Evolutionary conservation across 2,888 invertebrate genomes (phyloP).

Genomic region (Phytoseiulus persimilis): DNA sequence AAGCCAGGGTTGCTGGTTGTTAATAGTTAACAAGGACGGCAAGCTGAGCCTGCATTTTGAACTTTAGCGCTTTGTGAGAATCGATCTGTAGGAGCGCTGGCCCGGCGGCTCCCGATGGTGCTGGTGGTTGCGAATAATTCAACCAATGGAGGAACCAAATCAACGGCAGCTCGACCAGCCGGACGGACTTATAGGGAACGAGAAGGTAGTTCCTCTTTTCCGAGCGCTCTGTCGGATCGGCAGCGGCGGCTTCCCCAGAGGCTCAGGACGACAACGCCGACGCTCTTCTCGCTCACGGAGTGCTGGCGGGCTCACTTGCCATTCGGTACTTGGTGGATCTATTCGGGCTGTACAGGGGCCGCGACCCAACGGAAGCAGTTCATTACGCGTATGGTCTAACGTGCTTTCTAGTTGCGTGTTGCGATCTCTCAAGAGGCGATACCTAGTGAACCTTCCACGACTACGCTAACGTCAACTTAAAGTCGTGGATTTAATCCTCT

Average conservation of each 20-base stretch:
- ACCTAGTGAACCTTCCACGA: background rate
- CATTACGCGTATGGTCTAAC: background rate
- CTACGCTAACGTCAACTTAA: background rate
- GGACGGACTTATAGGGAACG: background rate
- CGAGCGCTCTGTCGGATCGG: background rate
- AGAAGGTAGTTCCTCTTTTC: background rate
- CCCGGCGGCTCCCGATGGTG: background rate
- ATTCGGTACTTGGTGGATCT: background rate
- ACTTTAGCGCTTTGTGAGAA: background rate
- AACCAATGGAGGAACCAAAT: background rate
- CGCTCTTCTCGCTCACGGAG: background rate
- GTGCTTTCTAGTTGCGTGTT: background rate
- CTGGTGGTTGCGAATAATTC: background rate
- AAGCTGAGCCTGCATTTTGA: background rate
- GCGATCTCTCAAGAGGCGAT: background rate
- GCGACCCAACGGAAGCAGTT: background rate
- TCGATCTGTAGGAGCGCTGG: background rate
- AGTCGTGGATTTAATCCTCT: background rate
- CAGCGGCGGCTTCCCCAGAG: background rate
- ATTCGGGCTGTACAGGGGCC: constrained; percentile 36
- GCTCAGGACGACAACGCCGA: background rate
- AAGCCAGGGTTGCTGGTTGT: background rate
- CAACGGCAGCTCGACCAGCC: background rate
- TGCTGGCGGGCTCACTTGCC: background rate
- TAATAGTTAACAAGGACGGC: background rate